These are phyloP conservation scores for Corydoras maculifer DNA, from an alignment of 2,113 vertebrate genomes.

Conservation along the genomic window DNA sequence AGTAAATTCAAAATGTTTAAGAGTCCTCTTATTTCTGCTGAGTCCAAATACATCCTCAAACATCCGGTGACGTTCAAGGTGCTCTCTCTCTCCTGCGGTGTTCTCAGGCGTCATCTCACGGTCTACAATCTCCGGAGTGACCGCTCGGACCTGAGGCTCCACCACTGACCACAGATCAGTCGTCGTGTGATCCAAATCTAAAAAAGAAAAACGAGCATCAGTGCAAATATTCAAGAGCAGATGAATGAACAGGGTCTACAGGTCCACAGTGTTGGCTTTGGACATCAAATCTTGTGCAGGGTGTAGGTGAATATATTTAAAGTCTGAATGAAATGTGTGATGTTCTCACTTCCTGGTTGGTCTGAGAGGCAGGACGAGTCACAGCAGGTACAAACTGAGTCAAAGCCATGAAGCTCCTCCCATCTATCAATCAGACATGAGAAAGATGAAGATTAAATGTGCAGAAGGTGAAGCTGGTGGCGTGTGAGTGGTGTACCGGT, in stretches of 20 bases:
- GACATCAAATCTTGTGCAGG: no score
- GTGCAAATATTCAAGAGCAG: neutral
- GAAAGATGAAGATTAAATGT: neutral
- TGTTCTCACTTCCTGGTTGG: conserved; percentile 11
- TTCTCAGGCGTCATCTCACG: neutral
- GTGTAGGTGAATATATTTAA: no score
- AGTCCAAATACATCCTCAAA: conserved; percentile 62
- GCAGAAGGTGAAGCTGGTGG: neutral
- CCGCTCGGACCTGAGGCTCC: neutral
- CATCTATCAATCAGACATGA: conserved; percentile 48
- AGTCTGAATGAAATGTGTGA: no score
- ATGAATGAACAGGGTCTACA: no score
- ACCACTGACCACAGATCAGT: neutral
- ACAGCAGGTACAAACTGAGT: conserved; percentile 57
- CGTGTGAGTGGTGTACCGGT: conserved; percentile 35
- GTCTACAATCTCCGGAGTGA: neutral
- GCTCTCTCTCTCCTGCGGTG: conserved; percentile 2
- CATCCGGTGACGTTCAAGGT: conserved; percentile 25
- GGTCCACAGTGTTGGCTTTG: no score
- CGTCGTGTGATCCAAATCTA: neutral
- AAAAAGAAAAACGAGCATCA: no score
- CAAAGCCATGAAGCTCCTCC: conserved; percentile 56
- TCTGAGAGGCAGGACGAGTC: conserved; percentile 52
- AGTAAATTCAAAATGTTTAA: neutral
- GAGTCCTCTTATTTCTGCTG: neutral